A percentile compares a stretch with the other conserved stretches of the same genome.
Evolutionary conservation across 2,797 vertebrate genomes (phyloP).

Genomic region (Platyrinchus mystaceus): DNA sequence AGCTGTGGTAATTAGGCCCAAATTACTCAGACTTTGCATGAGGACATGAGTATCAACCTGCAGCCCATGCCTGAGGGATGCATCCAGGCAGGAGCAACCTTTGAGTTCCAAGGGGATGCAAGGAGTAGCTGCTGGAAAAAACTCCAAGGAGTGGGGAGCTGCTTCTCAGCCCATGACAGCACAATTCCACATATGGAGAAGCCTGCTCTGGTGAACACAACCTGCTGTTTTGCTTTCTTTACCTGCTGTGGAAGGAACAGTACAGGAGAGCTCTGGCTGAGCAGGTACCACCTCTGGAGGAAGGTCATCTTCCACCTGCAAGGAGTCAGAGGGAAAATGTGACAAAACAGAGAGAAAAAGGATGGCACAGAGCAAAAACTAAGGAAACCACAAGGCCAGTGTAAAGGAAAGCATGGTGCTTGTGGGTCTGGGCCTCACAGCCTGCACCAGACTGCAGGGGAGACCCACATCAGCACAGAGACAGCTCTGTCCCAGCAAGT

Average conservation of each 20-base stretch:
- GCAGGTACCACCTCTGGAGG: background rate
- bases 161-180: background rate
- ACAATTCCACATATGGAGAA: accelerated
- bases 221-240: background rate
- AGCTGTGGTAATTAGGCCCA: background rate
- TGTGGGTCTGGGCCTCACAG: accelerated
- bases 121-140: background rate
- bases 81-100: background rate
- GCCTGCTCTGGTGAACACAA: accelerated
- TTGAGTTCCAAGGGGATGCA: background rate
- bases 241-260: constrained; percentile 47
- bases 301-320: background rate
- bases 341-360: background rate
- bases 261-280: background rate
- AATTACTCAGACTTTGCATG: background rate
- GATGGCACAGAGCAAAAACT: background rate
- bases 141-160: background rate
- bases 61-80: background rate
- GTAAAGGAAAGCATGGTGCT: background rate
- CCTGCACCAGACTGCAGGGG: background rate
- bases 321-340: background rate
- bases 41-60: background rate
- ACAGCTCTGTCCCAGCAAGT: background rate
- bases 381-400: accelerated
- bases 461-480: accelerated